Percentiles rank a stretch among this genome's conserved stretches.
phyloP scores from a whole-genome alignment of 2,797 vertebrate species.

The Chaetodon trifasciatus region DNA sequence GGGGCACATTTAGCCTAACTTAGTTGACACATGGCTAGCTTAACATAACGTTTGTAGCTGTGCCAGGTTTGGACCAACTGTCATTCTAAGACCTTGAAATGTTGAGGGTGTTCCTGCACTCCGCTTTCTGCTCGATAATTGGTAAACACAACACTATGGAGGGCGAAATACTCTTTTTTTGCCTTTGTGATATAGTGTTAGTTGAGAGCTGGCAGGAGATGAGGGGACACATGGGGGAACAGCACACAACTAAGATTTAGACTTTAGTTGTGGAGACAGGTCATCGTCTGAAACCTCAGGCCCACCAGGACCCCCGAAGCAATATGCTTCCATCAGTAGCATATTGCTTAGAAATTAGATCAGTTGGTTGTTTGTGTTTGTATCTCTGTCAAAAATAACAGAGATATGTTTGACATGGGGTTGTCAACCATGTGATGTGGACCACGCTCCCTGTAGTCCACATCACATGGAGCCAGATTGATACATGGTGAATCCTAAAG shows the following conservation, averaged over 20 bases:
- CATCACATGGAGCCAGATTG: neutral
- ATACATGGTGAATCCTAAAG: neutral
- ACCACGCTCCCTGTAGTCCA: neutral
- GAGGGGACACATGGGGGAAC: neutral
- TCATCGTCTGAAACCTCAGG: neutral
- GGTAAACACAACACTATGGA: neutral
- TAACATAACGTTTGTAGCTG: neutral
- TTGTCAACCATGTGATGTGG: neutral
- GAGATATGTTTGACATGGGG: neutral
- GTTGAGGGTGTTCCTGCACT: neutral
- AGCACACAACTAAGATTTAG: neutral
- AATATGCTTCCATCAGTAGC: neutral
- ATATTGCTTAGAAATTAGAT: neutral
- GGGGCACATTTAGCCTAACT: neutral
- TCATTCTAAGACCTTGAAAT: conserved; percentile 6
- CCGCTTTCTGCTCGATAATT: neutral
- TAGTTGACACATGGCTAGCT: neutral
- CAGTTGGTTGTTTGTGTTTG: neutral
- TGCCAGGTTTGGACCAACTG: conserved; percentile 6
- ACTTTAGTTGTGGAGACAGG: neutral
- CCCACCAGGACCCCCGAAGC: too few relatives aligned
- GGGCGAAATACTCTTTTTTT: neutral
- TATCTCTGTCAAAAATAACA: too few relatives aligned
- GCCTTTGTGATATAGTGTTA: neutral
- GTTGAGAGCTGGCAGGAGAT: neutral